These are phyloP conservation scores for Drosophila kanekoi DNA, from an alignment of 2,888 invertebrate species.

Conservation along the genomic window DNA sequence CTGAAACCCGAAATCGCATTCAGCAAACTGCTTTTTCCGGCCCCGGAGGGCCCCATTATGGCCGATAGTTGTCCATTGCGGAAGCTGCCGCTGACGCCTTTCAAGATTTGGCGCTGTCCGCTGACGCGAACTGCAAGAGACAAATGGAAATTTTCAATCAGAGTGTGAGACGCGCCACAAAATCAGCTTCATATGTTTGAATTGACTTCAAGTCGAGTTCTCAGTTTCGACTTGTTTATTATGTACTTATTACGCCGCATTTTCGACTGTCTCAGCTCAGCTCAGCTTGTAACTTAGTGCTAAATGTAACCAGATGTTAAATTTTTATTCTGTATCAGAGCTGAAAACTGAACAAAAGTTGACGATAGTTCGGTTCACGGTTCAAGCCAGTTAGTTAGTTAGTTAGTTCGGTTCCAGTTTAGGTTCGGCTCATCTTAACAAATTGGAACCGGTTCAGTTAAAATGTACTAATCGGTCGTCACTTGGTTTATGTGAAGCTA, in stretches of 20 bases:
- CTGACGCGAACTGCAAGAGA: conserved; percentile 85
- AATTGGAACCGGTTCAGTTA: no score
- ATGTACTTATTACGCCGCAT: background rate
- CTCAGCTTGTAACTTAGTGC: no score
- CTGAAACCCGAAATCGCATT: conserved; percentile 92
- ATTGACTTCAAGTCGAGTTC: conserved; percentile 5
- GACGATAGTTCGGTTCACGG: no score
- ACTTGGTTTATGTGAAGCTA: background rate
- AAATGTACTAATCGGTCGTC: no score
- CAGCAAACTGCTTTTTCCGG: conserved; percentile 91
- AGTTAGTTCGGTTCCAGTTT: no score
- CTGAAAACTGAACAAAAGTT: no score
- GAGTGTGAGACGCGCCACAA: background rate
- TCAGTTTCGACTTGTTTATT: background rate
- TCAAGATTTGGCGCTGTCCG: conserved; percentile 87
- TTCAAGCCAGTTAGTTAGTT: no score
- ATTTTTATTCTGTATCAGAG: no score
- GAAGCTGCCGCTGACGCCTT: conserved; percentile 88
- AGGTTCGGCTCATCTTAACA: no score
- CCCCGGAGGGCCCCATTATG: conserved; percentile 90
- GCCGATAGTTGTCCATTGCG: conserved; percentile 88
- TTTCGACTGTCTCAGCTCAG: no score
- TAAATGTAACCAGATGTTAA: no score
- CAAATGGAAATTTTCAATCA: conserved; percentile 8
- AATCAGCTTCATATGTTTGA: background rate